Evolutionary conservation across 2,113 vertebrate genomes (phyloP), one percentile per base, ranked within the genome.

Genomic region (Mesoclemmys tuberculata): DNA sequence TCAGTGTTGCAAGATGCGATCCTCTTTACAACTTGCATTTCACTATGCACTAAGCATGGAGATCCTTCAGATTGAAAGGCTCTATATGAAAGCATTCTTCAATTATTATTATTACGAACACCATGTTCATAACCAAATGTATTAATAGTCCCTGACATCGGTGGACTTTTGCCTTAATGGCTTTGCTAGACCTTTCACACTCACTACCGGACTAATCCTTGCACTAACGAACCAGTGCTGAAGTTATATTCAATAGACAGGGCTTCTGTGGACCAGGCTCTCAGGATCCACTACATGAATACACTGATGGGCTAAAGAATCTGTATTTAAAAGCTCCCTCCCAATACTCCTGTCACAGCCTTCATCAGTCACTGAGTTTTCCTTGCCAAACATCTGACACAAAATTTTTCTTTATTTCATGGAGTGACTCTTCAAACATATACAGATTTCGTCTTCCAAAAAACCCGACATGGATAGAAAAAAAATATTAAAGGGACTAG

Each of bases 381-480:
- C 75, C 95, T 87, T 94, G 78, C 12, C 92, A 96, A 97, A 97
- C 89, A 96, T 96, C 95, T 95, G 83, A 92, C 68, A 93, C 93
- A 78, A 91, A 89, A 97, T 97, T 97, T 95, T 92, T 97, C 97
- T 97, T 96, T 94, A 97, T 97, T 95, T 97, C 90, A 95, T 90
- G 85, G 89, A 96, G 93, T 90, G 95, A 90, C 93, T 96, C 93
- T 96, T 97, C 95, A 96, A 92, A 94, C 94, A 95, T 94, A 93
- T 85, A 97, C 89, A 95, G 79, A 94, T 56, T 89, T 89, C 97
- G 91, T 93, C 97, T 97, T 97, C 96, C 97, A 97, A 96, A 86
- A 44, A 81, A 87, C 41, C 46, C 95, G 90, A 83, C 44, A 85
- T 9, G 27, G 87, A 94, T 79, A 78, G 82, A 61, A 71, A 96